Percentiles rank a stretch among this genome's conserved stretches.
phyloP scores from a whole-genome alignment of 2,888 invertebrate genomes.

The Periphyllus acericola region DNA sequence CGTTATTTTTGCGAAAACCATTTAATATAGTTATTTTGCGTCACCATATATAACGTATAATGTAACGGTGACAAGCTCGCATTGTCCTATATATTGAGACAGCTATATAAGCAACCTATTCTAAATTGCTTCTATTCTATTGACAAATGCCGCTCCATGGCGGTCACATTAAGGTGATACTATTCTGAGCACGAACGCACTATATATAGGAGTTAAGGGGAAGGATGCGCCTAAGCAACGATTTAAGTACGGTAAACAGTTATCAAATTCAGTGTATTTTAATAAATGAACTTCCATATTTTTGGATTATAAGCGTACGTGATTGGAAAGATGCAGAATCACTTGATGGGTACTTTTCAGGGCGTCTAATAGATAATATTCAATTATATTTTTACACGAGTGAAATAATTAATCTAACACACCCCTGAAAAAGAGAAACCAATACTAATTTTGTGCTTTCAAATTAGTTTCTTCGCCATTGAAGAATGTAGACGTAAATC shows the following conservation, averaged over 20 bases:
- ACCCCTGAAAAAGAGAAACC: too few species aligned
- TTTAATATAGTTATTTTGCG: not conserved
- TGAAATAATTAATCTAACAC: too few species aligned
- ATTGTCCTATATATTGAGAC: conserved; percentile 26
- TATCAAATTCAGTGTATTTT: conserved; percentile 16
- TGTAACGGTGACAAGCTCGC: not conserved
- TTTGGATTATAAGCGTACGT: conserved; percentile 11
- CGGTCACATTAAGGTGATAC: not conserved
- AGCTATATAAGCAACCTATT: conserved; percentile 26
- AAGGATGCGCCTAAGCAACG: conserved; percentile 13
- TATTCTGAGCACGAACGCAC: conserved; percentile 39
- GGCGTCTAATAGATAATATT: too few species aligned
- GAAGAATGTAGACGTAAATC: too few species aligned
- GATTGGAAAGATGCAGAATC: not conserved
- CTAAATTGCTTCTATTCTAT: conserved; percentile 37
- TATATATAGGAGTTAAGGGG: not conserved
- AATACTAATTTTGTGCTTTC: too few species aligned
- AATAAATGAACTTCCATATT: conserved; percentile 17
- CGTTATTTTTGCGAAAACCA: not conserved
- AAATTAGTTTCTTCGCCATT: too few species aligned
- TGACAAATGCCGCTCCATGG: conserved; percentile 7
- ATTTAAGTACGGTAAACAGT: conserved; percentile 35
- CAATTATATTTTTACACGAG: too few species aligned
- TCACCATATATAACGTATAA: not conserved
- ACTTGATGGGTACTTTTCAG: not conserved